Evolutionary conservation across 2,113 vertebrate species (phyloP).

Genomic region (Sardina pilchardus): DNA sequence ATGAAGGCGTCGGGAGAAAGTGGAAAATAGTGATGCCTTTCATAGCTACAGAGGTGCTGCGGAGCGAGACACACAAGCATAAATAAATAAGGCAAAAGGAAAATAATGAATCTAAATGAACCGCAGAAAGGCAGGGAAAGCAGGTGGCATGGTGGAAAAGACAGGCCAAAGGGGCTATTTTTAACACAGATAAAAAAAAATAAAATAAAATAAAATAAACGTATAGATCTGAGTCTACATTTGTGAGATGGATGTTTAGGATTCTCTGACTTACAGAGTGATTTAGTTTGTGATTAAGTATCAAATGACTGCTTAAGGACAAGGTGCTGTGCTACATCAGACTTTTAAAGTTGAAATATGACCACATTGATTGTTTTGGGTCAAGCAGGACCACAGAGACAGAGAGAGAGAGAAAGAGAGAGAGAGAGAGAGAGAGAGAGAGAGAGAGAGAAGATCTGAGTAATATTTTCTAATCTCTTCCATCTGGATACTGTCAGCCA

Average conservation of each 20-base stretch:
- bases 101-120: conserved; percentile 44
- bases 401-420: too few species aligned
- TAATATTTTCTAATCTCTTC: background rate
- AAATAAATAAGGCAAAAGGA: conserved; percentile 36
- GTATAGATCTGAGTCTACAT: conserved; percentile 11
- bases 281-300: background rate
- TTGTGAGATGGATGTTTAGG: conserved; percentile 20
- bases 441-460: background rate
- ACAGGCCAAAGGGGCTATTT: conserved; percentile 25
- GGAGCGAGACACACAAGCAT: conserved; percentile 22
- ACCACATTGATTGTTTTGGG: background rate
- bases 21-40: conserved; percentile 43
- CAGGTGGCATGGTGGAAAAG: conserved; percentile 29
- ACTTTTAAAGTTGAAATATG: background rate
- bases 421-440: too few species aligned
- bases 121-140: background rate
- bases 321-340: background rate
- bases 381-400: background rate
- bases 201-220: background rate
- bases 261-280: background rate
- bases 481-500: conserved; percentile 21
- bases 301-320: background rate
- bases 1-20: background rate
- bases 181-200: conserved; percentile 2
- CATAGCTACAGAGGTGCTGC: conserved; percentile 28